Evolutionary conservation across 2,888 invertebrate genomes (phyloP), one percentile per base, ranked within the genome.

Genomic region (Lamproptera curius): DNA sequence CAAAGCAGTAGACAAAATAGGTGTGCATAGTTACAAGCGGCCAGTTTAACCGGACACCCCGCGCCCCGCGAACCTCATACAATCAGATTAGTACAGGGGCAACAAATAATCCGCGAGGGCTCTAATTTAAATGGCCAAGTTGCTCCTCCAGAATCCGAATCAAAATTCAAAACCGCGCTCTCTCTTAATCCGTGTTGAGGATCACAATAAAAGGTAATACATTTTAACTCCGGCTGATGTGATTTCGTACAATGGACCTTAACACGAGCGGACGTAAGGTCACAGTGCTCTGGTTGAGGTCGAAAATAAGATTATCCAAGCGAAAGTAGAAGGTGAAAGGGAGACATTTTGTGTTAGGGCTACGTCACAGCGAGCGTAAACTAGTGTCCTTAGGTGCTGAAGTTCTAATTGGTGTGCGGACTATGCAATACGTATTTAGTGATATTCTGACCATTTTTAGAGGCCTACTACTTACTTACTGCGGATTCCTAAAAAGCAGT

Each of bases 171-270:
- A 87, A 87, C 87, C 86, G 84, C 86, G 81, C 83, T 72, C 84
- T 80, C 85, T 86, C 86, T 86, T 86, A 87, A 87, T 87, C 87
- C 87, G 80, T 80, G 84, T 83, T 85, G 83, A 83, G 83, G 87
- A 84, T 85, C 85, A 87, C 87, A 87, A 87, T 87, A 87, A 87
- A 87, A 87, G 86, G 86, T 86, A 86, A 85, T 85, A 87, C 84
- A 87, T 87, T 87, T 85, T 80, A 85, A 83, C 79, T 84, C 76
- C 63, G 61, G 59, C 53, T 43, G 51, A 50, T 55, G 57, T 58
- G 67, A 52, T 65, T 44, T 34, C 46, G 60, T 54, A 80, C 63
- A 73, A 67, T 70, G 53, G 57, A 63, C 75, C 69, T 69, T 84
- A 76, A 70, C 59, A 41, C 50, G n/a, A 55, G 52, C 46, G 51